phyloP scores from a whole-genome alignment of 2,888 invertebrate genomes.

The Hipparchia sbordonii region DNA sequence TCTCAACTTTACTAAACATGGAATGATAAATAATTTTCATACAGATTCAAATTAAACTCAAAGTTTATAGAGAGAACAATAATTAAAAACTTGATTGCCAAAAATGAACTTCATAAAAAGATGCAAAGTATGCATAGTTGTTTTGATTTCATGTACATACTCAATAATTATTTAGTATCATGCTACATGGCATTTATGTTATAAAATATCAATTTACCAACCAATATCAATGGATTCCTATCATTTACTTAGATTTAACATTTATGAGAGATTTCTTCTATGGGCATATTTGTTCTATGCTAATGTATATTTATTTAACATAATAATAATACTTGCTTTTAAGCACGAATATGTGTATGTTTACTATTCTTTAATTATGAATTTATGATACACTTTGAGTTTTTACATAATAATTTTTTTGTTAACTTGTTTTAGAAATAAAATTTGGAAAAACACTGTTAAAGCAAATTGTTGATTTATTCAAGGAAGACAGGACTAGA shows the following conservation, averaged over 20 bases:
- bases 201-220: slow-evolving; percentile 16
- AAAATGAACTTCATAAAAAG: slow-evolving; percentile 36
- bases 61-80: slow-evolving; percentile 57
- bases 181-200: slow-evolving; percentile 6
- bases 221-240: slow-evolving; percentile 14
- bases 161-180: slow-evolving; percentile 4
- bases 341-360: slow-evolving; percentile 28
- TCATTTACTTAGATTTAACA: slow-evolving; percentile 24
- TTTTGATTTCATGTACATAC: background rate
- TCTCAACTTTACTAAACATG: slow-evolving; percentile 43
- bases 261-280: slow-evolving; percentile 28
- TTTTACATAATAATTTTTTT: background rate
- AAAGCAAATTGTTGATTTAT: slow-evolving; percentile 19
- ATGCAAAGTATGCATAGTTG: slow-evolving; percentile 6
- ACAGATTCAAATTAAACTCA: slow-evolving; percentile 55
- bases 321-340: slow-evolving; percentile 36
- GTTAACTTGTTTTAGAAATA: background rate
- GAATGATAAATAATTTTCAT: slow-evolving; percentile 63
- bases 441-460: slow-evolving; percentile 13
- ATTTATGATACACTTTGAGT: slow-evolving; percentile 12
- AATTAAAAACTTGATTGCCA: slow-evolving; percentile 55
- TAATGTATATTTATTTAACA: slow-evolving; percentile 29
- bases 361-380: slow-evolving; percentile 14
- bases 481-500: slow-evolving; percentile 71
- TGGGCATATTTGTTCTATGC: slow-evolving; percentile 33